These are phyloP conservation scores for Meloidogyne hapla DNA, from an alignment of 1,140 invertebrate genomes.

Conservation along the genomic window DNA sequence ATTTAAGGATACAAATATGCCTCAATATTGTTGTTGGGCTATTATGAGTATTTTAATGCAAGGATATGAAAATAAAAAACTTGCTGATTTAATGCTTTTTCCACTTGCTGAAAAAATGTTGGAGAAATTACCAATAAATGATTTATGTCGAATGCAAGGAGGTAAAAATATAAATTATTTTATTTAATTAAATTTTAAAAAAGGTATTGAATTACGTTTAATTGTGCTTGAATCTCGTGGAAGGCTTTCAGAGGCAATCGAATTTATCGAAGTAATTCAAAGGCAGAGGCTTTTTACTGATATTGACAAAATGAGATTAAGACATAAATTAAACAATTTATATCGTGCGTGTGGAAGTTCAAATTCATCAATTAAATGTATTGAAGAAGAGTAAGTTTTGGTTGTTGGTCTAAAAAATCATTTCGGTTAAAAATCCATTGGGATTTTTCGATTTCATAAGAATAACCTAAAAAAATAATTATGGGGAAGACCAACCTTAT, in stretches of 20 bases:
- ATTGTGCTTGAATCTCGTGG: slow-evolving; percentile 24
- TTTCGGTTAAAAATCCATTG: too few relatives aligned
- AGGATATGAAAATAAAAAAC: slow-evolving; percentile 30
- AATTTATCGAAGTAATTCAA: slow-evolving; percentile 22
- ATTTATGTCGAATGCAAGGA: slow-evolving; percentile 20
- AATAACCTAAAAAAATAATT: too few relatives aligned
- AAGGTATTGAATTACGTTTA: slow-evolving; percentile 44
- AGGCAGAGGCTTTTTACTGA: slow-evolving; percentile 7
- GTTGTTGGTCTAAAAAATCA: not conserved
- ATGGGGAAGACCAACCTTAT: too few relatives aligned
- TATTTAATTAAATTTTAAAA: slow-evolving; percentile 20
- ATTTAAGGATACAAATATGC: slow-evolving; percentile 70
- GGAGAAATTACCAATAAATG: slow-evolving; percentile 73
- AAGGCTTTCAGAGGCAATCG: slow-evolving; percentile 30
- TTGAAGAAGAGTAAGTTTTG: slow-evolving; percentile 28
- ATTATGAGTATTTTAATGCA: slow-evolving; percentile 90
- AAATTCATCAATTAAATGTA: not conserved
- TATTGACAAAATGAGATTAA: slow-evolving; percentile 3
- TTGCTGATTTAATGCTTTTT: slow-evolving; percentile 71
- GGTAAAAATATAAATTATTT: slow-evolving; percentile 19
- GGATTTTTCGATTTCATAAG: too few relatives aligned
- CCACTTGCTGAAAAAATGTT: slow-evolving; percentile 79
- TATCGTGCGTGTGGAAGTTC: not conserved
- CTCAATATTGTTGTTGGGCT: slow-evolving; percentile 94
- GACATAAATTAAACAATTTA: not conserved